Percentiles rank a stretch among this genome's conserved stretches.
phyloP scores from a whole-genome alignment of 2,797 vertebrate species.

The Varecia variegata region DNA sequence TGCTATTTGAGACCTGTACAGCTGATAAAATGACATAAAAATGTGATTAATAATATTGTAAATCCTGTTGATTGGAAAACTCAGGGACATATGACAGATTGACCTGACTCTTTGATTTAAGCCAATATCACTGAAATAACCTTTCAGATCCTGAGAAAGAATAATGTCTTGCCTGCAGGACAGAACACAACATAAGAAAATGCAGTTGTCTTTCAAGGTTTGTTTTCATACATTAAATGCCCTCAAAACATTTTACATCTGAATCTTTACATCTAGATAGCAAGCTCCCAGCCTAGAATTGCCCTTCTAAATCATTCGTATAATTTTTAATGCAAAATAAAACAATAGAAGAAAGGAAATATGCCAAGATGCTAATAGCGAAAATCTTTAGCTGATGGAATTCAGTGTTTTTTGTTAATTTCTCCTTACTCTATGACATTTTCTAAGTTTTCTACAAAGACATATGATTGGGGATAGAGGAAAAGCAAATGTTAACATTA shows the following conservation, averaged over 20 bases:
- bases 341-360: neutral
- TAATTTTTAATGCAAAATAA: constrained; percentile 38
- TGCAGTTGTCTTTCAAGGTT: constrained; percentile 45
- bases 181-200: constrained; percentile 54
- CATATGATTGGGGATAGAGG: neutral
- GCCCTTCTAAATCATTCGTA: neutral
- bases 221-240: constrained; percentile 61
- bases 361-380: neutral
- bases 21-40: constrained; percentile 72
- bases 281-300: neutral
- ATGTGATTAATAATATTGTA: constrained; percentile 76
- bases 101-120: constrained; percentile 75
- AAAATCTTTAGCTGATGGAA: neutral
- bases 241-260: constrained; percentile 39
- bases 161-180: constrained; percentile 64
- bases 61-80: constrained; percentile 77
- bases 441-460: neutral
- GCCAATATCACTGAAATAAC: constrained; percentile 70
- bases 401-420: neutral
- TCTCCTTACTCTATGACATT: neutral
- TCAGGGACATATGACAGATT: constrained; percentile 70
- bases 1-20: neutral
- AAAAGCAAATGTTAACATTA: neutral
- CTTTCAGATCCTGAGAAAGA: constrained; percentile 65
- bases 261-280: constrained; percentile 15